phyloP scores from a whole-genome alignment of 2,888 invertebrate species.

The Pelosia muscerda region DNA sequence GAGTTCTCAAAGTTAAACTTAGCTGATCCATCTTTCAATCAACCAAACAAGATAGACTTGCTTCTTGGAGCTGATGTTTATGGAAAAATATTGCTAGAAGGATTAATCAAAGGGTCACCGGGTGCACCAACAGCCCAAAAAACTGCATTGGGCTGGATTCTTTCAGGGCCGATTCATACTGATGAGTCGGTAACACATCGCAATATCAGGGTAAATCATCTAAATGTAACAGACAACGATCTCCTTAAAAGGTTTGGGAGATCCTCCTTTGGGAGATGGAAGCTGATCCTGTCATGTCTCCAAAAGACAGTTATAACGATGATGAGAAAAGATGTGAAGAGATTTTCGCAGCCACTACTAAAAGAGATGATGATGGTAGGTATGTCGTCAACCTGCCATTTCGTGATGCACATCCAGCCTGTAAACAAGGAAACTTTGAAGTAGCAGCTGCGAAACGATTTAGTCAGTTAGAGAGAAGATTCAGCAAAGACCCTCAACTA shows the following conservation, averaged over 20 bases:
- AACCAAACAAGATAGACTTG: slow-evolving; percentile 19
- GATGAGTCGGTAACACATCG: neutral
- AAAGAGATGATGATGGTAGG: slow-evolving; percentile 28
- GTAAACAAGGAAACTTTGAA: slow-evolving; percentile 9
- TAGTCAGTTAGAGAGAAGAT: slow-evolving; percentile 12
- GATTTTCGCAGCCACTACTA: slow-evolving; percentile 24
- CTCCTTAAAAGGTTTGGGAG: slow-evolving; percentile 35
- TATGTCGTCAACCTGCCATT: slow-evolving; percentile 44
- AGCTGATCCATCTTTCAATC: slow-evolving; percentile 21
- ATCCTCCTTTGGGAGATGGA: slow-evolving; percentile 52
- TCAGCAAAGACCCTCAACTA: slow-evolving; percentile 3
- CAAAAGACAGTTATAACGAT: slow-evolving; percentile 24
- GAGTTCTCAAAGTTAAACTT: neutral
- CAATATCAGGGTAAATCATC: neutral
- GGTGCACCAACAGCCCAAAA: slow-evolving; percentile 33
- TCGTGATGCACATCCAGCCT: slow-evolving; percentile 12
- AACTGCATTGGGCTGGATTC: slow-evolving; percentile 40
- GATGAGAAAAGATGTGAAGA: slow-evolving; percentile 42
- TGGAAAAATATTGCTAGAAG: slow-evolving; percentile 16
- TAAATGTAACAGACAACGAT: slow-evolving; percentile 22
- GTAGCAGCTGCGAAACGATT: slow-evolving; percentile 13
- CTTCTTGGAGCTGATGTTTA: slow-evolving; percentile 16
- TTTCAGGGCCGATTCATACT: slow-evolving; percentile 30
- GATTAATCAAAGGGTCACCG: slow-evolving; percentile 24
- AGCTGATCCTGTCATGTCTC: slow-evolving; percentile 23